Evolutionary conservation across 2,113 vertebrate species (phyloP).

Genomic region (Falcunculus frontatus): DNA sequence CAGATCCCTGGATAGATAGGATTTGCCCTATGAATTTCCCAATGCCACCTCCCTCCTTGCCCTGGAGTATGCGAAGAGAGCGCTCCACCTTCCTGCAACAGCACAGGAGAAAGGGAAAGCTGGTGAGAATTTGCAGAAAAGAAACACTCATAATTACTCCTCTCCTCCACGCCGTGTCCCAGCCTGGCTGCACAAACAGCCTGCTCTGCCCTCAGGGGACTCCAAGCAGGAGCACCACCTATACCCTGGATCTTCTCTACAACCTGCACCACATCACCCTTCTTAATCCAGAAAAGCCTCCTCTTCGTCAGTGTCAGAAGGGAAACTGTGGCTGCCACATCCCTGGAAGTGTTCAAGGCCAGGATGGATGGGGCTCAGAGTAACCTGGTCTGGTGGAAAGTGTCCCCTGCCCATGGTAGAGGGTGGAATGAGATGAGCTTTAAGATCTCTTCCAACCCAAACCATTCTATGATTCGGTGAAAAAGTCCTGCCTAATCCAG

Average conservation of each 20-base stretch:
- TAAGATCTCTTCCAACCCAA: not conserved
- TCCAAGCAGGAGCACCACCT: not conserved
- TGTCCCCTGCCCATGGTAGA: not conserved
- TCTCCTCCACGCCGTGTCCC: fast-evolving
- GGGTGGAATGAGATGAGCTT: not conserved
- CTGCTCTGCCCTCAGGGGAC: not conserved
- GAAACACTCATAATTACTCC: not conserved
- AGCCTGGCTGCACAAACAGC: not conserved
- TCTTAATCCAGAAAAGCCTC: not conserved
- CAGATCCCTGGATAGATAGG: not conserved
- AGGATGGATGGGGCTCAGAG: not conserved
- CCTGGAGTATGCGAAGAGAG: not conserved
- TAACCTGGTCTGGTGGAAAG: not conserved
- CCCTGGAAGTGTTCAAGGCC: not conserved
- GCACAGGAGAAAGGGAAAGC: not conserved
- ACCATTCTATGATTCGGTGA: not conserved
- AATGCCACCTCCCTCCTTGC: not conserved
- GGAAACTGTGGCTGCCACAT: not conserved
- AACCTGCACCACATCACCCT: not conserved
- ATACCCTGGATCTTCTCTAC: not conserved
- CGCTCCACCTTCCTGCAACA: not conserved
- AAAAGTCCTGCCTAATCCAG: not conserved
- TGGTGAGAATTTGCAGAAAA: not conserved
- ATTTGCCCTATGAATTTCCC: not conserved
- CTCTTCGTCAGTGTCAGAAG: not conserved